Conservation (phyloP, 2,888 invertebrate genomes). For the Dynastes hyllus region DNA sequence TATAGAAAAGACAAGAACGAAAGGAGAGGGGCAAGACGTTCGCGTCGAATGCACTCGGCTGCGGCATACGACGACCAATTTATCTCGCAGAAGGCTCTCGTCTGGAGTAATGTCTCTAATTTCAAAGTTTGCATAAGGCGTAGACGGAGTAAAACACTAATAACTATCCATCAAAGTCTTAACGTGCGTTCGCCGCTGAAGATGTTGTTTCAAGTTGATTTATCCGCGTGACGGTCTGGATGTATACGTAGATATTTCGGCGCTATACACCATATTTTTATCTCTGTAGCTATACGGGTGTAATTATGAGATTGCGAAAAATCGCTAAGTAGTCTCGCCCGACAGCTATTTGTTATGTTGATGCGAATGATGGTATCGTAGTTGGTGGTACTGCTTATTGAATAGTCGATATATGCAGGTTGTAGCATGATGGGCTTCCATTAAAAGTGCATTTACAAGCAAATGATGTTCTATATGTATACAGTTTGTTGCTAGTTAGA, state of each 20-base stretch:
- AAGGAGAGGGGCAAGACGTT: neutral
- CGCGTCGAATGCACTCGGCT: constrained; percentile 32
- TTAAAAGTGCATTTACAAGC: too few species aligned
- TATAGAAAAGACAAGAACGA: neutral
- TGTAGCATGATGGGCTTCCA: too few species aligned
- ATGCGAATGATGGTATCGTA: neutral
- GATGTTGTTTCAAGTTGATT: constrained; percentile 21
- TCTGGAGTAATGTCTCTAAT: constrained; percentile 41
- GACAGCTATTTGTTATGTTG: neutral
- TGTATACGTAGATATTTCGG: neutral
- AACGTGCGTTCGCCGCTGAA: neutral
- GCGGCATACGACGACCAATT: constrained; percentile 25
- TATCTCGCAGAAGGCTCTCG: constrained; percentile 23
- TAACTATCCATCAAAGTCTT: constrained; percentile 38
- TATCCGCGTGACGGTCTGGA: constrained; percentile 4
- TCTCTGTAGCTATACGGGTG: neutral
- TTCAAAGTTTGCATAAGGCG: constrained; percentile 42
- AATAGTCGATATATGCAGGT: too few species aligned
- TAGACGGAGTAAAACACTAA: constrained; percentile 22
- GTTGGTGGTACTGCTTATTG: too few species aligned
- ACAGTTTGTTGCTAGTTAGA: too few species aligned
- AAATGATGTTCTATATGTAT: too few species aligned
- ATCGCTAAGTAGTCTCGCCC: neutral
- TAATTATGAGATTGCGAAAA: neutral
- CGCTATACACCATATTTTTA: neutral